phyloP scores from a whole-genome alignment of 2,113 vertebrate genomes.

The Jaculus jaculus region DNA sequence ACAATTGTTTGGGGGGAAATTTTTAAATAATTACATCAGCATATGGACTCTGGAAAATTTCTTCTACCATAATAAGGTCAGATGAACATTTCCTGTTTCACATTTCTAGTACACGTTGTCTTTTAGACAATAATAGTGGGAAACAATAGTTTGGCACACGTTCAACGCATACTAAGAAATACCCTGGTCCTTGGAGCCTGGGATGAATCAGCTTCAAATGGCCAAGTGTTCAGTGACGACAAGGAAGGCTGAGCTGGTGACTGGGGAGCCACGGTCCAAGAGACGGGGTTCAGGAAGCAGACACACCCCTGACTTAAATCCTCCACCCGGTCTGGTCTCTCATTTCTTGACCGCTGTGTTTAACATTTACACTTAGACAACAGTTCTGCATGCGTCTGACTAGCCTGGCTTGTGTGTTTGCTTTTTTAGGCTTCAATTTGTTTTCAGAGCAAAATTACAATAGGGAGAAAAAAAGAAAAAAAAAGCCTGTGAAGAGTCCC shows the following conservation, averaged over 20 bases:
- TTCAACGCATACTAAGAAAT: conserved; percentile 78
- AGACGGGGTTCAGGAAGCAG: conserved; percentile 80
- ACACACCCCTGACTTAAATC: conserved; percentile 71
- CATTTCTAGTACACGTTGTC: conserved; percentile 89
- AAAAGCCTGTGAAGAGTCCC: background rate
- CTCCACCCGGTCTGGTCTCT: conserved; percentile 59
- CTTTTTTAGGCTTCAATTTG: background rate
- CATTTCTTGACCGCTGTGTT: conserved; percentile 72
- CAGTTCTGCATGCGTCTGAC: conserved; percentile 51
- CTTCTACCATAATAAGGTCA: conserved; percentile 81
- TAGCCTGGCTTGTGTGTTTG: background rate
- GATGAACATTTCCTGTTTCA: conserved; percentile 87
- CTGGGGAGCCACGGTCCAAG: background rate
- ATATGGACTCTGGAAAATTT: conserved; percentile 85
- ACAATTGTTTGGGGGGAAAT: conserved; percentile 46
- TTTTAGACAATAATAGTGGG: conserved; percentile 86
- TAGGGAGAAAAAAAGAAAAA: background rate
- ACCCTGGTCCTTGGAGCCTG: conserved; percentile 70
- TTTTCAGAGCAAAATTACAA: background rate
- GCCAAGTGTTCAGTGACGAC: conserved; percentile 76
- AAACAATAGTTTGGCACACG: conserved; percentile 86
- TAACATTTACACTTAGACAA: conserved; percentile 19
- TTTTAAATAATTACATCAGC: conserved; percentile 83
- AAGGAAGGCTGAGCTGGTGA: conserved; percentile 21
- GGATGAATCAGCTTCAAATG: conserved; percentile 81